A percentile compares a stretch with the other conserved stretches of the same genome.
phyloP scores from a whole-genome alignment of 2,113 vertebrate genomes.

The Prietella phreatophila region DNA sequence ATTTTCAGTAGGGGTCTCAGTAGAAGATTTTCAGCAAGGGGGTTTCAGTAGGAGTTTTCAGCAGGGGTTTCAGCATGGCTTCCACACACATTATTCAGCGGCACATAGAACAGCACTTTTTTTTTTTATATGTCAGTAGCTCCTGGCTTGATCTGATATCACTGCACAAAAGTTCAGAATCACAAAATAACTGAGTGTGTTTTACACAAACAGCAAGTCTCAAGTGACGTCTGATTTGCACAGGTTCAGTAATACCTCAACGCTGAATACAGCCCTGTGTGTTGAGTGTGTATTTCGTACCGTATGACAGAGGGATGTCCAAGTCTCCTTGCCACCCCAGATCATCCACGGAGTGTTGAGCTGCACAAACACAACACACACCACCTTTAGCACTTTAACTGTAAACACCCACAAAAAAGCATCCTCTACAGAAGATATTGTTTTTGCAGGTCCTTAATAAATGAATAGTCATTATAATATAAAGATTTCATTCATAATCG shows the following conservation, averaged over 20 bases:
- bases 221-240: background rate
- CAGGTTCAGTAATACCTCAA: background rate
- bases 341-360: slow-evolving; percentile 74
- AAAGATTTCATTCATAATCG: background rate
- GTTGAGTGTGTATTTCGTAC: slow-evolving; percentile 57
- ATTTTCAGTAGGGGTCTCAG: no score
- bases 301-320: slow-evolving; percentile 73
- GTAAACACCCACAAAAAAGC: background rate
- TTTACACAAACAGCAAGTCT: background rate
- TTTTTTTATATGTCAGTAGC: background rate
- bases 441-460: background rate
- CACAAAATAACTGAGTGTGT: background rate
- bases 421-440: background rate
- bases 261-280: background rate
- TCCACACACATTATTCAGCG: no score
- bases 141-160: background rate
- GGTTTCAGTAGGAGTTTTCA: no score
- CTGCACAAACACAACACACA: slow-evolving; percentile 64
- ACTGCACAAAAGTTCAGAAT: background rate
- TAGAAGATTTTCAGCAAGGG: no score
- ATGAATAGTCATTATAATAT: background rate
- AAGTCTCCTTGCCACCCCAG: slow-evolving; percentile 72
- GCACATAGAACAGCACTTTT: background rate
- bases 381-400: background rate
- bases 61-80: background rate